Evolutionary conservation across 2,113 vertebrate genomes (phyloP).

Genomic region (Hydrochoerus hydrochaeris): DNA sequence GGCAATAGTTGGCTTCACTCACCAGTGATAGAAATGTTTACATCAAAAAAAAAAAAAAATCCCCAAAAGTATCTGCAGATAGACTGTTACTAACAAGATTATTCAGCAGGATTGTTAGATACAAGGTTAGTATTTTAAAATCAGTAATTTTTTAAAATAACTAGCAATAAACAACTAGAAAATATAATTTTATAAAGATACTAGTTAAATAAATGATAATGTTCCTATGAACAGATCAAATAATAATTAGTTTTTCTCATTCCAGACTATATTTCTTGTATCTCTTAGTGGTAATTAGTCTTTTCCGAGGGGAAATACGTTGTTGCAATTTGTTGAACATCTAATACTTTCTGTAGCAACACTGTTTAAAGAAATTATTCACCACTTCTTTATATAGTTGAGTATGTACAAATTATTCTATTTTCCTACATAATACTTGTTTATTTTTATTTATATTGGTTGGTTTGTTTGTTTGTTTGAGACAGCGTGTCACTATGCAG

Average conservation of each 20-base stretch:
- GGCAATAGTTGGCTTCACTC: background rate
- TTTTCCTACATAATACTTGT: background rate
- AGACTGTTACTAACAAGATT: background rate
- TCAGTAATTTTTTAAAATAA: background rate
- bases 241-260: background rate
- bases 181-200: conserved; percentile 24
- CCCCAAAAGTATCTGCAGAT: background rate
- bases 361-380: background rate
- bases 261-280: background rate
- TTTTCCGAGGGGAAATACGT: background rate
- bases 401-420: background rate
- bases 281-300: background rate
- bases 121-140: background rate
- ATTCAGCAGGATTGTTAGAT: background rate
- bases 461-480: background rate
- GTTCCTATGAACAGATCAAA: background rate
- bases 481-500: background rate
- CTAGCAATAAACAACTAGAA: background rate
- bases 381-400: background rate
- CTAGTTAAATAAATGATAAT: background rate
- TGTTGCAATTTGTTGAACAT: background rate
- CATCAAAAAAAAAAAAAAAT: background rate
- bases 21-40: background rate
- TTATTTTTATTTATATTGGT: background rate
- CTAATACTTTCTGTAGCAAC: background rate